Evolutionary conservation across 1,140 invertebrate species (phyloP).

Genomic region (Solenopsis invicta): DNA sequence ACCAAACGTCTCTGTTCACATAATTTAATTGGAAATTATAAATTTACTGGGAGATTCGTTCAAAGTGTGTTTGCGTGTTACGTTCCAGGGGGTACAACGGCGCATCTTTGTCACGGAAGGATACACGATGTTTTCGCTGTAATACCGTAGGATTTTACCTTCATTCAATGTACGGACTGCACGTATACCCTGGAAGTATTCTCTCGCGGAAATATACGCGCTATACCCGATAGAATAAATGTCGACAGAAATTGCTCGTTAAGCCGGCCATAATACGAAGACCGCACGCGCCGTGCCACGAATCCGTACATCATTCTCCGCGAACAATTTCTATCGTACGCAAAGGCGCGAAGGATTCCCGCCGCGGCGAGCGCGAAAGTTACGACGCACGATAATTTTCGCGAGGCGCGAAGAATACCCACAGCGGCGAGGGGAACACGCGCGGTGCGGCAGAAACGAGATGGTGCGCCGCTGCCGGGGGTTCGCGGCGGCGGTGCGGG

Average conservation of each 20-base stretch:
- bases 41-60: background rate
- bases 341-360: conserved; percentile 65
- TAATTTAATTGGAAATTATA: conserved; percentile 30
- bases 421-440: background rate
- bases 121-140: background rate
- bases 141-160: conserved; percentile 15
- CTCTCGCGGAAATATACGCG: conserved; percentile 25
- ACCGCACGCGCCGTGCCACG: conserved; percentile 55
- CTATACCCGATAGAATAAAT: conserved; percentile 54
- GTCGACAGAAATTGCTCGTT: conserved; percentile 70
- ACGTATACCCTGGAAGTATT: background rate
- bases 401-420: conserved; percentile 65
- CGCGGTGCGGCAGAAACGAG: conserved; percentile 12
- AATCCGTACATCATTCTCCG: conserved; percentile 68
- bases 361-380: conserved; percentile 52
- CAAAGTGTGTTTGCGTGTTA: background rate
- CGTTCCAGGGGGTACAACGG: background rate
- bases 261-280: conserved; percentile 62
- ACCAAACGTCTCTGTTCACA: background rate
- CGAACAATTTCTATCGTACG: conserved; percentile 66
- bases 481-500: conserved; percentile 1
- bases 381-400: conserved; percentile 72
- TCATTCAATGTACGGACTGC: background rate
- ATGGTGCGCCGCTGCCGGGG: background rate
- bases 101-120: conserved; percentile 4